Conservation (phyloP, 37 sponge, comb jelly and placozoan genomes). For the Diacarnus erythraeanus region DNA sequence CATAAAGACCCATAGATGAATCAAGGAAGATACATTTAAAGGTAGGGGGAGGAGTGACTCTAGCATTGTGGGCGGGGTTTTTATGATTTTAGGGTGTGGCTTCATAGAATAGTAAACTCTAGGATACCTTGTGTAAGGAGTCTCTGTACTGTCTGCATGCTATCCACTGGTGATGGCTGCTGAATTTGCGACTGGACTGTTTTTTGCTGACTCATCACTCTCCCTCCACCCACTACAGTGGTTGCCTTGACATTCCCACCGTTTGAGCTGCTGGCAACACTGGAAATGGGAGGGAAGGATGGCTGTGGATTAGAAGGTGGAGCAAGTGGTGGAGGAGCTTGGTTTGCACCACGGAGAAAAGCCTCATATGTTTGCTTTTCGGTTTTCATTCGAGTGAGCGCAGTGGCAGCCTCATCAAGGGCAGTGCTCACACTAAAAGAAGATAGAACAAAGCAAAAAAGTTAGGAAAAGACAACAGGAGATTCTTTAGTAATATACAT, state of each 20-base stretch:
- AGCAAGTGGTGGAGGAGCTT: constrained; percentile 29
- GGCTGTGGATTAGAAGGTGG: neutral
- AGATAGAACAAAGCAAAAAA: neutral
- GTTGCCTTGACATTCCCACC: too few relatives aligned
- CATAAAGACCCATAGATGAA: too few relatives aligned
- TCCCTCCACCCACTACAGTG: neutral
- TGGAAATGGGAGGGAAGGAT: neutral
- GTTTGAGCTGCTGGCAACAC: neutral
- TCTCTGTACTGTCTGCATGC: constrained; percentile 56
- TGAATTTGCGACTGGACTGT: constrained; percentile 17
- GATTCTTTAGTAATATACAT: too few relatives aligned
- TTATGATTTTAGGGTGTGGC: too few relatives aligned
- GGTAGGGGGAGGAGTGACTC: too few relatives aligned
- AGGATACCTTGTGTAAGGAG: constrained; percentile 57
- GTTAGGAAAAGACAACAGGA: neutral
- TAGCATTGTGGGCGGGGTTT: too few relatives aligned
- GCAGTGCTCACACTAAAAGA: constrained; percentile 69
- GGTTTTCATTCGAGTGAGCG: constrained; percentile 71
- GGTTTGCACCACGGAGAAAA: constrained; percentile 48
- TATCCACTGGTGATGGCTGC: constrained; percentile 28
- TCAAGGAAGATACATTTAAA: too few relatives aligned
- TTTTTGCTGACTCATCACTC: neutral
- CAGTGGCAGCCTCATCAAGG: constrained; percentile 80
- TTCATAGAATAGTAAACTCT: too few relatives aligned
- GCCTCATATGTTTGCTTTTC: constrained; percentile 54